phyloP scores from a whole-genome alignment of 2,888 invertebrate species.

The Nephrotoma flavescens region DNA sequence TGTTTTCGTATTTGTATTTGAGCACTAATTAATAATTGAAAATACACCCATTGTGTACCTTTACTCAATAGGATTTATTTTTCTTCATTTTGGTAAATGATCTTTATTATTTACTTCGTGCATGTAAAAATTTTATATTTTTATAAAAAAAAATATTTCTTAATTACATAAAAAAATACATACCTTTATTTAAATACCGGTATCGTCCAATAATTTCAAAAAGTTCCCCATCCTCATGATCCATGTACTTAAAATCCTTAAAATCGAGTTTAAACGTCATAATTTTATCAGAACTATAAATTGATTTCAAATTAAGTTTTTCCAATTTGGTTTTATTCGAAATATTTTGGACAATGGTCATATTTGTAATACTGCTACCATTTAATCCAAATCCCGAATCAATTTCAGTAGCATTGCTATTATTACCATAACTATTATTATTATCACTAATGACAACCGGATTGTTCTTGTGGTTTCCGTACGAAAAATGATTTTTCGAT shows the following conservation, averaged over 20 bases:
- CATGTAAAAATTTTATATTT: too few relatives aligned
- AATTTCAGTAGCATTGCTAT: background rate
- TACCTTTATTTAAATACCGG: constrained; percentile 26
- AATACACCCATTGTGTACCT: too few relatives aligned
- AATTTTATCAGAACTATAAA: constrained; percentile 12
- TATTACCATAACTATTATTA: background rate
- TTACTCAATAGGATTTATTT: too few relatives aligned
- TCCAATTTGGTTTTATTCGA: background rate
- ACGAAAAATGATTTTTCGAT: background rate
- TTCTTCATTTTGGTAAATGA: too few relatives aligned
- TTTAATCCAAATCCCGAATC: background rate
- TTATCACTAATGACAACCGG: background rate
- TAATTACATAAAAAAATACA: constrained; percentile 4
- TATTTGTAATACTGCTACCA: background rate
- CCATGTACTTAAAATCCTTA: background rate
- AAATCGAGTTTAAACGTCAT: constrained; percentile 7
- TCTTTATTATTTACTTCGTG: too few relatives aligned
- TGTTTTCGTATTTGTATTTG: too few relatives aligned
- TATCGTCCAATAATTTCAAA: constrained; percentile 20
- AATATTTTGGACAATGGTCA: background rate
- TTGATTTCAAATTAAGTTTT: constrained; percentile 8
- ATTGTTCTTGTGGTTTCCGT: background rate
- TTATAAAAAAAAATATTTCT: too few relatives aligned
- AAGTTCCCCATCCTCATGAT: constrained; percentile 7
- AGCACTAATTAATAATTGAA: too few relatives aligned